Conservation (phyloP, 1,140 invertebrate species). For the Portunus trituberculatus region DNA sequence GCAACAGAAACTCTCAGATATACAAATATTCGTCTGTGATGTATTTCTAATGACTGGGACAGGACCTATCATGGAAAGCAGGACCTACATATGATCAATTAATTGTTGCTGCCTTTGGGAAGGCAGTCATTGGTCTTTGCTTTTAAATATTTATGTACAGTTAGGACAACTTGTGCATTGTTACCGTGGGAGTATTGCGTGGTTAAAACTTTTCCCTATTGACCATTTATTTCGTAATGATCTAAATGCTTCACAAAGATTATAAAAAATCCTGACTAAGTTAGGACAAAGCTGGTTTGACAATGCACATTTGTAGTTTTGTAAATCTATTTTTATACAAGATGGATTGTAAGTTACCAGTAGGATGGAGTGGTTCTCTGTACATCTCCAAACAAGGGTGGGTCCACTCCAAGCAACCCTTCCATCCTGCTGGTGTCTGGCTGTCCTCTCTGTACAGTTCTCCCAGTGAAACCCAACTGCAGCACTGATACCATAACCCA, state of each 20-base stretch:
- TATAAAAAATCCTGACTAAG: conserved; percentile 50
- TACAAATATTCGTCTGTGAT: conserved; percentile 71
- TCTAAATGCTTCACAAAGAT: conserved; percentile 48
- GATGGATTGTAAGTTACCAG: conserved; percentile 54
- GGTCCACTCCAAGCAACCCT: conserved; percentile 49
- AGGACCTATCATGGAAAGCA: conserved; percentile 43
- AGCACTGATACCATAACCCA: conserved; percentile 26
- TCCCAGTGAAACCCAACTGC: conserved; percentile 55
- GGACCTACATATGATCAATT: conserved; percentile 40
- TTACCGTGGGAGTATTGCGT: conserved; percentile 63
- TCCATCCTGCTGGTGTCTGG: conserved; percentile 44
- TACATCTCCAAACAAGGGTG: conserved; percentile 61
- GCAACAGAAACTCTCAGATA: conserved; percentile 62
- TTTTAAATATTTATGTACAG: conserved; percentile 74
- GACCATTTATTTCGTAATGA: conserved; percentile 50
- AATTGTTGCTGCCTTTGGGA: conserved; percentile 65
- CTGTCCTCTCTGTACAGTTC: conserved; percentile 70
- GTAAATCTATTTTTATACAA: conserved; percentile 79
- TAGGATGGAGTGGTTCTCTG: conserved; percentile 32
- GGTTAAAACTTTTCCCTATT: conserved; percentile 56
- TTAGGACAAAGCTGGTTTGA: conserved; percentile 59
- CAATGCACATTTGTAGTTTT: conserved; percentile 78
- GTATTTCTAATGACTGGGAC: conserved; percentile 62
- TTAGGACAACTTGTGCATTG: conserved; percentile 73
- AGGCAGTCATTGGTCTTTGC: conserved; percentile 65